phyloP scores from a whole-genome alignment of 2,113 vertebrate genomes.

The Pterocles orientalis region DNA sequence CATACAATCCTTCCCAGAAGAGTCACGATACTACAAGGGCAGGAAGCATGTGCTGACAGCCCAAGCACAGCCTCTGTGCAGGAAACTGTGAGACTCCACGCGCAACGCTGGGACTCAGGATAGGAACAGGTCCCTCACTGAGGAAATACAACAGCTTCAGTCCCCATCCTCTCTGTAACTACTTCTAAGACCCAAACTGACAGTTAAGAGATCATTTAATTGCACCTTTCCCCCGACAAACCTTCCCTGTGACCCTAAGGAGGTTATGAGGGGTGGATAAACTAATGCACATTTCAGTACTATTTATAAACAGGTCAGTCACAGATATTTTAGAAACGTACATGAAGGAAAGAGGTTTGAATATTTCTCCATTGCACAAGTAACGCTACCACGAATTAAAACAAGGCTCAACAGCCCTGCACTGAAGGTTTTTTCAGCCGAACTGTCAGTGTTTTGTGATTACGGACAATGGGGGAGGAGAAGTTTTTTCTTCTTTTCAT shows the following conservation, averaged over 20 bases:
- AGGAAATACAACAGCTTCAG: background rate
- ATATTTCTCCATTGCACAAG: background rate
- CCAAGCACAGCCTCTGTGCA: background rate
- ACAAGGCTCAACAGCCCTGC: background rate
- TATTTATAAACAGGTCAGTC: background rate
- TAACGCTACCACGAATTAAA: background rate
- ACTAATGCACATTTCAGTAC: background rate
- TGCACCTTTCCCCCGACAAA: background rate
- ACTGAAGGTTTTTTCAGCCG: background rate
- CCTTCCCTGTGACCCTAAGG: background rate
- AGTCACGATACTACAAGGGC: accelerated
- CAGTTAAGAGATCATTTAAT: background rate
- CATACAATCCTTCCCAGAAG: background rate
- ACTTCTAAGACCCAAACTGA: background rate
- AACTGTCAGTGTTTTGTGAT: background rate
- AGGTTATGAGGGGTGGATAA: background rate
- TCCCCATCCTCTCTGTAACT: background rate
- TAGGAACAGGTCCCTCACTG: background rate
- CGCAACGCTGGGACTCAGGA: background rate
- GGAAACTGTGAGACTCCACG: background rate
- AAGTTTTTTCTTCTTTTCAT: background rate
- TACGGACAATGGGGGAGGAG: background rate
- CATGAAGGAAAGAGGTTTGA: background rate
- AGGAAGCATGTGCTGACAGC: background rate
- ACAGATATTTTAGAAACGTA: background rate